Base-by-base conservation (phyloP, 2,888 invertebrate species). In the Netelia melanura region DNA sequence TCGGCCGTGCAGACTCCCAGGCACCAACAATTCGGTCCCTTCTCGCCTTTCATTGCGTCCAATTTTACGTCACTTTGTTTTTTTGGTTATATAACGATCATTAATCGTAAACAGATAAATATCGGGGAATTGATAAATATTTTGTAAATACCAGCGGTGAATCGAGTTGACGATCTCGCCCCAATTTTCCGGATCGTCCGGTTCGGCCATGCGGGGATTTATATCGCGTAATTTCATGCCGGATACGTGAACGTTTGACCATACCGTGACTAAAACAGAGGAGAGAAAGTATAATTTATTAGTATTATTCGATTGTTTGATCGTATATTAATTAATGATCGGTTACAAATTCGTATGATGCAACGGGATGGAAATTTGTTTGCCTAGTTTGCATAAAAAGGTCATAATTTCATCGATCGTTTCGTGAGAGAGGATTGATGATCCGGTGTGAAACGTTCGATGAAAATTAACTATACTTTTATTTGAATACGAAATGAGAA, bases 241-340 rank as follows among this genome's bases (percentile, higher is more conserved):
- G 43, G 95, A 96, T 1, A 96, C 94, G 88, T 95, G 95, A 68
- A 96, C 95, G 61, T 95, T 95, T 76, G 96, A 96, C 96, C 96
- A 96, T 44, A 96, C 95, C n/a, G 96, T 95, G 81, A 96, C 95
- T 95, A 89, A 8, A 25, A 54, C 6, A 38, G 44, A 67, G 11
- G 48, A 67, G 44, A 44, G 67, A 14, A 48, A 21, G 48, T 23
- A 17, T 21, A 67, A 48, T 23, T 6, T 6, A 11, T 44, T 44
- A 21, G 25, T 11, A 30, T 64, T 64, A 38, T n/a, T n/a, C n/a
- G n/a, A 38, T 64, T 14, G n/a, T 30, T 30, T n/a, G 52, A 48
- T 48, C 11, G 14, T 3, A 14, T 14, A 48, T 48, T 48, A 48
- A 48, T 48, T 58, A 58, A 58, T 17, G 17, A 43, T 67, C 58